A percentile compares a stretch with the other conserved stretches of the same genome.
These are phyloP conservation scores for Rhinolophus ferrumequinum DNA, from an alignment of 2,113 vertebrate genomes.

Conservation along the genomic window DNA sequence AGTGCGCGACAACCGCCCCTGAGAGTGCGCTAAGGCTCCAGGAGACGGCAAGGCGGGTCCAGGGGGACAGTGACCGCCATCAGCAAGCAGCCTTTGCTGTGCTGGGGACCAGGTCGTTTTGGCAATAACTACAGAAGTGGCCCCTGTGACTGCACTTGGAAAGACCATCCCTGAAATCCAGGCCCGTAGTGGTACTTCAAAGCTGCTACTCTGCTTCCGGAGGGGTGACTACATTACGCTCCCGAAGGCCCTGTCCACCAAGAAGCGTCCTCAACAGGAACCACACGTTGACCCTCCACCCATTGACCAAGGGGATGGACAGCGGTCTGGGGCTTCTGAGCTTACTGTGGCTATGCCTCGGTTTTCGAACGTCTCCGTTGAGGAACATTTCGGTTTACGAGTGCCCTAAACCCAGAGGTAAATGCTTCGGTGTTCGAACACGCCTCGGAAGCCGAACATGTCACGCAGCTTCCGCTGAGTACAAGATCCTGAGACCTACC, in stretches of 20 bases:
- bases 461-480: too few relatives aligned
- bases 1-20: fast-evolving
- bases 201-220: fast-evolving
- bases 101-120: not conserved
- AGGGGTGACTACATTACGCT: not conserved
- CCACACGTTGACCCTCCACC: not conserved
- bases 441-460: too few relatives aligned
- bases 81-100: not conserved
- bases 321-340: too few relatives aligned
- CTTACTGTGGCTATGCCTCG: too few relatives aligned
- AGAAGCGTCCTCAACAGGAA: fast-evolving
- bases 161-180: not conserved
- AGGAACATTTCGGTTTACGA: too few relatives aligned
- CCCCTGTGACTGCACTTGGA: not conserved
- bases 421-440: too few relatives aligned
- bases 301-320: not conserved
- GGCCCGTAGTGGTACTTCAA: not conserved
- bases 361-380: too few relatives aligned
- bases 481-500: too few relatives aligned
- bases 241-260: not conserved
- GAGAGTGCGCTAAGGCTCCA: too few relatives aligned
- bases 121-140: too few relatives aligned
- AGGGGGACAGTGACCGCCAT: not conserved
- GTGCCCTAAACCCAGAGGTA: too few relatives aligned
- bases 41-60: fast-evolving